Evolutionary conservation across 1,140 invertebrate species (phyloP).

Genomic region (Wiebesia pumilae): DNA sequence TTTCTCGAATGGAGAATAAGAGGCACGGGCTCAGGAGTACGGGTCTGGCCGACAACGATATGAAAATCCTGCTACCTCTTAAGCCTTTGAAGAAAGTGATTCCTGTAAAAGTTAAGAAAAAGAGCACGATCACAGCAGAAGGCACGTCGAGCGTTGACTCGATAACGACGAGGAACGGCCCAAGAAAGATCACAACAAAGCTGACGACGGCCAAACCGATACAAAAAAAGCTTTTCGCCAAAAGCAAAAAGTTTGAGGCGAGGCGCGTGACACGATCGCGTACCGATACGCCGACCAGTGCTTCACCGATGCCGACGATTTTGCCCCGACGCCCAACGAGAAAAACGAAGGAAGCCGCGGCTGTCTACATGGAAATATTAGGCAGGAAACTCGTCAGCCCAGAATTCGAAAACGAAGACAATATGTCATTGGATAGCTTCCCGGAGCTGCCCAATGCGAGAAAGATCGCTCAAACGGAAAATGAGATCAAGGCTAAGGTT

Average conservation of each 20-base stretch:
- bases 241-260: constrained; percentile 66
- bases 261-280: constrained; percentile 69
- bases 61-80: constrained; percentile 26
- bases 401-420: constrained; percentile 79
- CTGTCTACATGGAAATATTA: constrained; percentile 84
- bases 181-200: constrained; percentile 37
- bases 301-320: not conserved
- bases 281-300: constrained; percentile 56
- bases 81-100: constrained; percentile 11
- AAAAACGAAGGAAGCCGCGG: constrained; percentile 85
- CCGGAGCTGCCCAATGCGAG: constrained; percentile 81
- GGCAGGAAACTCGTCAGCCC: constrained; percentile 80
- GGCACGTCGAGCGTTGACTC: constrained; percentile 21
- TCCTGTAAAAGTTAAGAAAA: constrained; percentile 19
- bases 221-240: constrained; percentile 62
- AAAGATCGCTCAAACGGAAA: constrained; percentile 78
- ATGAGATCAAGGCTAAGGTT: constrained; percentile 77
- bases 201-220: constrained; percentile 41
- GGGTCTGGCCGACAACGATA: constrained; percentile 55
- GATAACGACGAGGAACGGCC: not conserved
- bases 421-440: constrained; percentile 80
- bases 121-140: not conserved
- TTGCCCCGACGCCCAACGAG: constrained; percentile 76
- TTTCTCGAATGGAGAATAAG: constrained; percentile 63
- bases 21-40: constrained; percentile 68